A percentile compares a stretch with the other conserved stretches of the same genome.
phyloP scores from a whole-genome alignment of 2,797 vertebrate species.

The Momotus momota region DNA sequence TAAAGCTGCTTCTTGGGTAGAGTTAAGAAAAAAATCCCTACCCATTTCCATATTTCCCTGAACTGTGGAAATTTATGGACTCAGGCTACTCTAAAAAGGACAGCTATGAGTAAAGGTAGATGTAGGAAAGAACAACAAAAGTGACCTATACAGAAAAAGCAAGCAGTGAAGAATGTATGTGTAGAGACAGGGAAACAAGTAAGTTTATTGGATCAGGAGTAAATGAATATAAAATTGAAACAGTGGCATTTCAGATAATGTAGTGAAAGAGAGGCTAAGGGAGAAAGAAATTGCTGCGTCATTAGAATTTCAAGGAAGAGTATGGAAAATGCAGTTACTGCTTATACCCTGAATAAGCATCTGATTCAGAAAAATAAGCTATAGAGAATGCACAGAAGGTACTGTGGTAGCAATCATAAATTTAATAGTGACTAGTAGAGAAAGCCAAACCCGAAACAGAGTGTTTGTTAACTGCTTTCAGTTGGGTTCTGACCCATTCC shows the following conservation, averaged over 20 bases:
- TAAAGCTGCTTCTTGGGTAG: not conserved
- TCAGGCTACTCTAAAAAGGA: not conserved
- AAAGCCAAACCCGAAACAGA: not conserved
- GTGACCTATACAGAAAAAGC: not conserved
- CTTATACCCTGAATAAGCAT: not conserved
- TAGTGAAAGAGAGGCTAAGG: not conserved
- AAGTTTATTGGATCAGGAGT: not conserved
- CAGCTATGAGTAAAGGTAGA: not conserved
- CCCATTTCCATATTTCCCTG: not conserved
- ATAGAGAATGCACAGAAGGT: not conserved
- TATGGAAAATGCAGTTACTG: not conserved
- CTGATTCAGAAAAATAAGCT: not conserved
- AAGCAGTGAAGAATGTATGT: not conserved
- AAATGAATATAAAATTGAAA: not conserved
- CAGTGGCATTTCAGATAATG: not conserved
- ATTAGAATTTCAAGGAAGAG: conserved; percentile 24
- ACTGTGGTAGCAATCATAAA: not conserved
- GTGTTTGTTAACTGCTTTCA: not conserved
- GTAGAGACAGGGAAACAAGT: not conserved
- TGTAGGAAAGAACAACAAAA: not conserved
- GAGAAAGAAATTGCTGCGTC: not conserved
- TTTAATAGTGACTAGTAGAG: not conserved
- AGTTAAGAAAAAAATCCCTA: not conserved
- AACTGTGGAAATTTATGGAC: not conserved
- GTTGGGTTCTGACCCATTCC: not conserved